Evolutionary conservation across 53 echinoderm and acorn worm genomes (phyloP), one percentile per base, ranked within the genome.

Genomic region (Stichopus horrens): DNA sequence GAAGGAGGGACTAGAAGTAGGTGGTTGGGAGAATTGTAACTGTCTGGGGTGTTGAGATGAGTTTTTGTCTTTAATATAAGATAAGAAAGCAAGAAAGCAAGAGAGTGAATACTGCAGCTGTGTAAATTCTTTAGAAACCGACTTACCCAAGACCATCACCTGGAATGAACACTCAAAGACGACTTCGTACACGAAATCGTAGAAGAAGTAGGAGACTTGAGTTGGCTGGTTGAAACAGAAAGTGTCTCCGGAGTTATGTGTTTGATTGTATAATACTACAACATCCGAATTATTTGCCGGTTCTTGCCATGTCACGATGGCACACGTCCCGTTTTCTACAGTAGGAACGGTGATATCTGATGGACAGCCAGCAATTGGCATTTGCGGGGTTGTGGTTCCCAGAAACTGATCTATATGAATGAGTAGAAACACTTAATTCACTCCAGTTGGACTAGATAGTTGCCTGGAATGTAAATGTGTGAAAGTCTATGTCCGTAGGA

Each of bases 161-260:
- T 4, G 9, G 65, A 85, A 85, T 53, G 85, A 85, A 18, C 85
- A 85, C 21, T 23, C 8, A 53, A 37, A 85, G 37, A 63, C 14
- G 63, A 65, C 18, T 53, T 85, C 71, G 10, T 85, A 85, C 14
- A 85, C 66, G 16, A 85, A 65, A 85, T 85, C 85, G 51, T 60
- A 85, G 51, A 85, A 85, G 51, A 67, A 23, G 67, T 85, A 85
- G 1, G 23, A 4, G 18, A 85, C 85, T 67, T 63, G 58, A 37
- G 85, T 51, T 53, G 77, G 52, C 67, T 85, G 58, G 14, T 60
- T 60, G 63, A 85, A 60, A 65, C 85, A 85, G 51, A 85, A 85
- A 8, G 20, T 52, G 13, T 67, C 85, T 63, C 85, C 85, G 14
- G 85, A 52, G 18, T 10, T 16, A n/a, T 85, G 85, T 19, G 85